Conservation (phyloP, 2,113 vertebrate genomes). For the Lamprotornis superbus region DNA sequence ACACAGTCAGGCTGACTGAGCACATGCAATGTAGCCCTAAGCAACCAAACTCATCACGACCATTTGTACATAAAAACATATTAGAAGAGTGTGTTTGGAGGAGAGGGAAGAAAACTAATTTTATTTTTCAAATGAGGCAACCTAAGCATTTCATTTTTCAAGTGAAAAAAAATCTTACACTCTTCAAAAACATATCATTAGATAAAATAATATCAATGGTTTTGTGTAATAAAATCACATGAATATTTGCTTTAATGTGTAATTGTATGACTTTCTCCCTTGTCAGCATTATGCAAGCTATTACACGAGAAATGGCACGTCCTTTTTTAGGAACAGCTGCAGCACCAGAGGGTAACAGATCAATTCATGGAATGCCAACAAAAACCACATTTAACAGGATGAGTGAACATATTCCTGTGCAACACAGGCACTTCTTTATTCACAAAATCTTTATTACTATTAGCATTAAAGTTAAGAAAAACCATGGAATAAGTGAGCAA, state of each 20-base stretch:
- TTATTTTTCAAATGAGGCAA: constrained; percentile 6
- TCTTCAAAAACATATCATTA: not conserved
- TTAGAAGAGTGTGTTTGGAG: not conserved
- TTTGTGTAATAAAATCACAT: not conserved
- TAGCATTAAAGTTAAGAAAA: not conserved
- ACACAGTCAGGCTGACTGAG: constrained; percentile 45
- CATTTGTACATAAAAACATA: constrained; percentile 24
- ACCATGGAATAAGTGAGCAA: not conserved
- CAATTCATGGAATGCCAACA: not conserved
- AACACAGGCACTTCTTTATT: not conserved
- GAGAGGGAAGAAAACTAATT: not conserved
- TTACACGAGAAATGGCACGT: not conserved
- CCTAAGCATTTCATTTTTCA: not conserved
- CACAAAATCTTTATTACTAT: not conserved
- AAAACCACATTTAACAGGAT: not conserved
- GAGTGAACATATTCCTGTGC: not conserved
- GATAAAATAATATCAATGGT: not conserved
- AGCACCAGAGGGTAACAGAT: not conserved
- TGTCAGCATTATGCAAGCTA: not conserved
- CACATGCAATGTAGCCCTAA: constrained; percentile 24
- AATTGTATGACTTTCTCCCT: not conserved
- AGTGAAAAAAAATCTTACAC: not conserved
- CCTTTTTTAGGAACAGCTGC: not conserved
- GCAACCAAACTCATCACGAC: constrained; percentile 44
- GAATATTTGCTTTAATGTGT: not conserved